phyloP scores from a whole-genome alignment of 1,140 invertebrate species.

The Panulirus ornatus region DNA sequence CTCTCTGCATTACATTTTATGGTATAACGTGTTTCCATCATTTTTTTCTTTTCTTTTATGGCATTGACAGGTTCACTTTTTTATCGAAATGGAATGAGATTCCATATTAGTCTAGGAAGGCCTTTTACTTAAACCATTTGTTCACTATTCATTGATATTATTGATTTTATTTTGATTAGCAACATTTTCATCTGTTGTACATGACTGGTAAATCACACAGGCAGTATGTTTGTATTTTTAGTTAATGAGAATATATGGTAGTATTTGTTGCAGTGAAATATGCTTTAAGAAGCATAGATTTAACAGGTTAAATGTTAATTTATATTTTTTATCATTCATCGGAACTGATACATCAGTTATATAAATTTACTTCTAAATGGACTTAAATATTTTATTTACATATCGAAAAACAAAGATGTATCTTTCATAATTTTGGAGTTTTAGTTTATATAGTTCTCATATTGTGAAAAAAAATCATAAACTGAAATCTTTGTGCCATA shows the following conservation, averaged over 20 bases:
- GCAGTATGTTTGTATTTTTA: background rate
- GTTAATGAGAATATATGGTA: background rate
- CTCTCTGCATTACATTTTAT: background rate
- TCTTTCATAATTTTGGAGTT: slow-evolving; percentile 11
- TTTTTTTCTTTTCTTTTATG: slow-evolving; percentile 20
- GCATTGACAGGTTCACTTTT: slow-evolving; percentile 13
- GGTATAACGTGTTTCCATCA: background rate
- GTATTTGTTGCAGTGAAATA: background rate
- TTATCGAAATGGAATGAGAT: background rate
- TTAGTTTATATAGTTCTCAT: background rate
- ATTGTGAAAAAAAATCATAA: slow-evolving; percentile 1
- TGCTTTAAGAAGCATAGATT: slow-evolving; percentile 9
- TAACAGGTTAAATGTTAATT: background rate
- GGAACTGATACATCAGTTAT: slow-evolving; percentile 2
- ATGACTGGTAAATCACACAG: slow-evolving; percentile 16
- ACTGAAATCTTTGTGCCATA: slow-evolving; percentile 48
- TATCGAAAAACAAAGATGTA: background rate
- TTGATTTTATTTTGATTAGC: slow-evolving; percentile 3
- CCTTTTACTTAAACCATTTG: slow-evolving; percentile 56
- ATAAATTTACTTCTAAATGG: background rate
- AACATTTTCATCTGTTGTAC: slow-evolving; percentile 2
- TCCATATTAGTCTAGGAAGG: slow-evolving; percentile 46
- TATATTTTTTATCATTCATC: background rate
- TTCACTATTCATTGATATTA: slow-evolving; percentile 12
- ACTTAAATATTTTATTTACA: background rate